A percentile compares a stretch with the other conserved stretches of the same genome.
Conservation (phyloP, 2,797 vertebrate genomes). For the Sebastes itinus region DNA sequence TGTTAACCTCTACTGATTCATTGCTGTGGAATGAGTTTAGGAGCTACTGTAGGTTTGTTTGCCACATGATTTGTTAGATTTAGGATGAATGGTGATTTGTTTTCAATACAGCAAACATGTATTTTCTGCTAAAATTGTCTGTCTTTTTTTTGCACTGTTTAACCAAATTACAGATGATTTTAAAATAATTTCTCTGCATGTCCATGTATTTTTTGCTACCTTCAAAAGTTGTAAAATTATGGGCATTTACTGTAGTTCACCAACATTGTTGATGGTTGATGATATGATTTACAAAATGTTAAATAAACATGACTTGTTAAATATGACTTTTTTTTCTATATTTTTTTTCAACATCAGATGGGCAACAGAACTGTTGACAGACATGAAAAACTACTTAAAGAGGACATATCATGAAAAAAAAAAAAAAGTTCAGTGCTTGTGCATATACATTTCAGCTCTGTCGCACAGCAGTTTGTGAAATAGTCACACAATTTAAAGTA, state of each 20-base stretch:
- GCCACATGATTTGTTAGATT: not conserved
- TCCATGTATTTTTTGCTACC: not conserved
- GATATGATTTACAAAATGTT: not conserved
- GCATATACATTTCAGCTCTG: not conserved
- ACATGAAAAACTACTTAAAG: not conserved
- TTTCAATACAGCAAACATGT: not conserved
- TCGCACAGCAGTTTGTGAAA: too few relatives aligned
- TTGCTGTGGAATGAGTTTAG: not conserved
- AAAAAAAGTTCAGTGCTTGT: not conserved
- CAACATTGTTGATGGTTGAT: not conserved
- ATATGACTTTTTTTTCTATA: not conserved
- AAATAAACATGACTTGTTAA: not conserved
- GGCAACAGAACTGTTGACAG: not conserved
- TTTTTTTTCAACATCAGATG: not conserved
- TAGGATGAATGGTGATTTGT: not conserved
- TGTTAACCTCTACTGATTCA: not conserved
- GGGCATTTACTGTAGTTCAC: not conserved
- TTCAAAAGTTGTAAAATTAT: not conserved
- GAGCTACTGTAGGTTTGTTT: not conserved
- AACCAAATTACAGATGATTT: not conserved
- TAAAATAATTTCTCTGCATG: not conserved
- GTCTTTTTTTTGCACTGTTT: not conserved
- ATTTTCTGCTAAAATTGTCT: not conserved
- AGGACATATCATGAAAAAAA: not conserved
- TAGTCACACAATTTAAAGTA: too few relatives aligned